A percentile compares a stretch with the other conserved stretches of the same genome.
Evolutionary conservation across 2,888 invertebrate genomes (phyloP).

Genomic region (Torymus aiolomorphi): DNA sequence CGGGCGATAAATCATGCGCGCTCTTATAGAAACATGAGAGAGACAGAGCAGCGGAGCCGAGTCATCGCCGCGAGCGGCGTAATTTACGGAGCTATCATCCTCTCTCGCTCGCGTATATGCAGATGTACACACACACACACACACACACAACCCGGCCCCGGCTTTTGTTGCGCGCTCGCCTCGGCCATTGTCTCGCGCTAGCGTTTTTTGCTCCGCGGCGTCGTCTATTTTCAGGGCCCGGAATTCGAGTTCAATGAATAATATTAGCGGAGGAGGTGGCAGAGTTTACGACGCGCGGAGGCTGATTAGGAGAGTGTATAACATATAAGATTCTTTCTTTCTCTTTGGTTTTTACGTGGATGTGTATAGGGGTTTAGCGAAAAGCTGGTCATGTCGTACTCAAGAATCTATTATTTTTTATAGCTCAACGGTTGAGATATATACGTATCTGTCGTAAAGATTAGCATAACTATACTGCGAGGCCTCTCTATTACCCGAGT

Average conservation of each 20-base stretch:
- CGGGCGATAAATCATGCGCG: neutral
- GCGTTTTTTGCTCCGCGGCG: neutral
- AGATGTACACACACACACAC: slow-evolving; percentile 65
- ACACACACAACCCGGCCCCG: slow-evolving; percentile 47
- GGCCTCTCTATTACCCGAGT: too few species aligned
- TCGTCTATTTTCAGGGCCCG: neutral
- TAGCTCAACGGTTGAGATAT: too few species aligned
- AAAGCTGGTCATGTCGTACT: too few species aligned
- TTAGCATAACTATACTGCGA: too few species aligned
- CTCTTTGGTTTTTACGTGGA: too few species aligned
- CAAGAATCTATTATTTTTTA: too few species aligned
- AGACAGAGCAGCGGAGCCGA: slow-evolving; percentile 57
- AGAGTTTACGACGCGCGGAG: too few species aligned
- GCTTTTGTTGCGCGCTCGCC: slow-evolving; percentile 37
- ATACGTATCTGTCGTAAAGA: too few species aligned
- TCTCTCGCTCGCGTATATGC: slow-evolving; percentile 66
- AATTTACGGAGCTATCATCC: slow-evolving; percentile 73
- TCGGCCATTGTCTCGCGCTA: slow-evolving; percentile 34
- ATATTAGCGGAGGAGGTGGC: slow-evolving; percentile 14
- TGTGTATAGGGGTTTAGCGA: too few species aligned
- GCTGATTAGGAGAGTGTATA: too few species aligned
- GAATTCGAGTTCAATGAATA: slow-evolving; percentile 50
- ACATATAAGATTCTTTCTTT: too few species aligned
- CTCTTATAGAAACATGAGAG: neutral
- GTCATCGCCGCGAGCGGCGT: slow-evolving; percentile 70